These are phyloP conservation scores for Psittacus erithacus DNA, from an alignment of 2,113 vertebrate genomes.

Conservation along the genomic window DNA sequence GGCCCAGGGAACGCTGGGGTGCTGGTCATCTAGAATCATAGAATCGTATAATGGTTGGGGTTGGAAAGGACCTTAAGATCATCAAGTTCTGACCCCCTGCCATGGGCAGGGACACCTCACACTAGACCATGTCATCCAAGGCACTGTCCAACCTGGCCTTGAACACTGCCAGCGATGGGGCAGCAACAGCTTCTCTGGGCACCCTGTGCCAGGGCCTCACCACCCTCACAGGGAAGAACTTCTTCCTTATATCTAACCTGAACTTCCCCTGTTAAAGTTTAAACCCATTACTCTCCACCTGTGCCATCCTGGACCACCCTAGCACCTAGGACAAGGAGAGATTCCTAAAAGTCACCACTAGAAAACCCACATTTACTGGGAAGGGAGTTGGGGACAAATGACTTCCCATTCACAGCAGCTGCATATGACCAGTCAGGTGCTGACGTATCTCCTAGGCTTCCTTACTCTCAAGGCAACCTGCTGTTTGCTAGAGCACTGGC, in stretches of 20 bases:
- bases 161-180: neutral
- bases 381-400: neutral
- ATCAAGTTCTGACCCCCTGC: neutral
- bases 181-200: neutral
- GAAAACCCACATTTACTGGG: neutral
- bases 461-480: neutral
- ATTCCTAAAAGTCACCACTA: neutral
- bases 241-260: neutral
- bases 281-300: neutral
- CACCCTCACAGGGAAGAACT: neutral
- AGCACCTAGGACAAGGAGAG: neutral
- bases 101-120: neutral
- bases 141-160: neutral
- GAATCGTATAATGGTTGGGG: neutral
- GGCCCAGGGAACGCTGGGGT: neutral
- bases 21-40: neutral
- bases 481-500: neutral
- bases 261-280: neutral
- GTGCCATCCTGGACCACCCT: neutral
- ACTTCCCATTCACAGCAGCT: neutral
- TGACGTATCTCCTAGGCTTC: neutral
- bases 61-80: neutral
- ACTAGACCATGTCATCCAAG: neutral
- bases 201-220: neutral
- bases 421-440: neutral